These are phyloP conservation scores for Machimus atricapillus DNA, from an alignment of 2,888 invertebrate species.

Conservation along the genomic window DNA sequence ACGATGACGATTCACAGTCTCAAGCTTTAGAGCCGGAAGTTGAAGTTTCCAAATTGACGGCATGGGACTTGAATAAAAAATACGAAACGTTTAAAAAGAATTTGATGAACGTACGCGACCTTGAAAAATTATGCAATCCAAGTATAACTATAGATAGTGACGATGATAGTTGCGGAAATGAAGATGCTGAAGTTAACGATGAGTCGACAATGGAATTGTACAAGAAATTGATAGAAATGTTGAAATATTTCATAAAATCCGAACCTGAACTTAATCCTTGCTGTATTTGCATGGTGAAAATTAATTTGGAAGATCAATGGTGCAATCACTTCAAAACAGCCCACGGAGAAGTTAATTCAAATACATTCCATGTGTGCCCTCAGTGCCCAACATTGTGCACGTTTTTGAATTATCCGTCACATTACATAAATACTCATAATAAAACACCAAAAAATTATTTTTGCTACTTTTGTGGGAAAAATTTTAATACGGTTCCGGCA, in stretches of 20 bases:
- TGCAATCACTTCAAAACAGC: neutral
- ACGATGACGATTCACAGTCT: neutral
- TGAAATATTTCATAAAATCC: neutral
- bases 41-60: neutral
- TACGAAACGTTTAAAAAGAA: neutral
- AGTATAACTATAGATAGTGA: neutral
- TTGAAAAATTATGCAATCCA: neutral
- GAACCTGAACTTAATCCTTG: neutral
- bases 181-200: neutral
- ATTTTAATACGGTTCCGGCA: neutral
- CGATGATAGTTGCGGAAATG: neutral
- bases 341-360: neutral
- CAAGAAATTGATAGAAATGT: neutral
- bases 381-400: neutral
- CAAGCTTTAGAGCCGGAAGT: neutral
- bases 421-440: neutral
- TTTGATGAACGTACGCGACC: neutral
- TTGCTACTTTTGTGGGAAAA: conserved; percentile 23
- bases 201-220: neutral
- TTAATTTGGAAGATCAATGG: neutral
- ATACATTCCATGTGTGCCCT: neutral
- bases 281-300: neutral
- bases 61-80: neutral
- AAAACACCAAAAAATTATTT: neutral
- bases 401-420: neutral